A percentile compares a stretch with the other conserved stretches of the same genome.
These are phyloP conservation scores for Neodon shergylaensis DNA, from an alignment of 2,113 vertebrate species.

Conservation along the genomic window DNA sequence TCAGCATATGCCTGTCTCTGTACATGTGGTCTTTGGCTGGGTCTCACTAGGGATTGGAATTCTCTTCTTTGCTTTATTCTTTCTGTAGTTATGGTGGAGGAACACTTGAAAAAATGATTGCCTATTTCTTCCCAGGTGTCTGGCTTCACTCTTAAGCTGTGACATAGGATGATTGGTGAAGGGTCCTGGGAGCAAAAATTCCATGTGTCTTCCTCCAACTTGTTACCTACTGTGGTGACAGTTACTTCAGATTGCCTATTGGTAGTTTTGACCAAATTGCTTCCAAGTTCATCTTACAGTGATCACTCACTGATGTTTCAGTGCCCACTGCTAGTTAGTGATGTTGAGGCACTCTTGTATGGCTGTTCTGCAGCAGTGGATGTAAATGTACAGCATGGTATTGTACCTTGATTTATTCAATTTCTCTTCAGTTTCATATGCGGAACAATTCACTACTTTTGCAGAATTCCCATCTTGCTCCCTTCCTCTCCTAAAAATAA, in stretches of 20 bases:
- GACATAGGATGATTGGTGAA: conserved; percentile 1
- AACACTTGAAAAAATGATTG: background rate
- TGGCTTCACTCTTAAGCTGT: background rate
- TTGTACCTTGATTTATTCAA: background rate
- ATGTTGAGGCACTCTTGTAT: background rate
- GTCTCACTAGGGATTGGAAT: background rate
- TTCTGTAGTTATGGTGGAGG: background rate
- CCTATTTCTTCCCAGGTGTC: background rate
- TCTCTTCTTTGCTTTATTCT: conserved; percentile 30
- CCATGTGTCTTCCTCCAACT: conserved; percentile 3
- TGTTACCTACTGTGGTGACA: background rate
- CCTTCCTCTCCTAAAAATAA: background rate
- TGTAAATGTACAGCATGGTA: background rate
- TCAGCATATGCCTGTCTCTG: conserved; percentile 66
- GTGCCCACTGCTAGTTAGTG: background rate
- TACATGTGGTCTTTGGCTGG: conserved; percentile 16
- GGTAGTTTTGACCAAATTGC: background rate
- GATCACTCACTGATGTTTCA: background rate
- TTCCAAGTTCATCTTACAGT: background rate
- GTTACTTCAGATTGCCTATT: background rate
- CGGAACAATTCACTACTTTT: background rate
- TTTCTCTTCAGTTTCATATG: conserved; percentile 20
- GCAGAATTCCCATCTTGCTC: background rate
- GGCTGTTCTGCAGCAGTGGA: background rate
- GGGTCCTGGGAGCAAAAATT: background rate